phyloP scores from a whole-genome alignment of 2,113 vertebrate genomes.

The Todiramphus chloris region DNA sequence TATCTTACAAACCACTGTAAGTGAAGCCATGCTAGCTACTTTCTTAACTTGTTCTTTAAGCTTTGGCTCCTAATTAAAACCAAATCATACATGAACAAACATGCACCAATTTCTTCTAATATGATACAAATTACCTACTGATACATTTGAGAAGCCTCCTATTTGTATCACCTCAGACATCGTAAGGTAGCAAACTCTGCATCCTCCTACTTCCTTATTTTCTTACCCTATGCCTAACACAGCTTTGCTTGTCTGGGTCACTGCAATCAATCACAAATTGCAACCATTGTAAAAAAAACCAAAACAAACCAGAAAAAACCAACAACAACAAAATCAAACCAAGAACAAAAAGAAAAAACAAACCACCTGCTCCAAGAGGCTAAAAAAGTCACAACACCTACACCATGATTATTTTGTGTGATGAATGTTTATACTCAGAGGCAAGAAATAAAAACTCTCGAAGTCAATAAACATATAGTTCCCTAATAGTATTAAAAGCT shows the following conservation, averaged over 20 bases:
- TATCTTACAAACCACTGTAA: slow-evolving; percentile 80
- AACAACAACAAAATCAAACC: not conserved
- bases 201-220: not conserved
- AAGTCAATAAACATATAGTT: not conserved
- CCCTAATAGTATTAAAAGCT: not conserved
- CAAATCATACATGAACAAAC: not conserved
- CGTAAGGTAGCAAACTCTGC: not conserved
- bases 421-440: not conserved
- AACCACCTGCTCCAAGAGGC: not conserved
- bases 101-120: not conserved
- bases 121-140: not conserved
- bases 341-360: not conserved
- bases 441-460: not conserved
- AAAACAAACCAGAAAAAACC: too few species aligned
- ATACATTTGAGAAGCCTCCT: not conserved
- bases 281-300: not conserved
- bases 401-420: not conserved
- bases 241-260: not conserved
- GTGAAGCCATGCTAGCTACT: slow-evolving; percentile 80
- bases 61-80: slow-evolving; percentile 71
- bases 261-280: not conserved
- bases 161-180: not conserved
- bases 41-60: slow-evolving; percentile 80
- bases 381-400: not conserved
- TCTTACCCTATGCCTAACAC: not conserved